These are phyloP conservation scores for Microplitis mediator DNA, from an alignment of 1,140 invertebrate genomes.

Conservation along the genomic window DNA sequence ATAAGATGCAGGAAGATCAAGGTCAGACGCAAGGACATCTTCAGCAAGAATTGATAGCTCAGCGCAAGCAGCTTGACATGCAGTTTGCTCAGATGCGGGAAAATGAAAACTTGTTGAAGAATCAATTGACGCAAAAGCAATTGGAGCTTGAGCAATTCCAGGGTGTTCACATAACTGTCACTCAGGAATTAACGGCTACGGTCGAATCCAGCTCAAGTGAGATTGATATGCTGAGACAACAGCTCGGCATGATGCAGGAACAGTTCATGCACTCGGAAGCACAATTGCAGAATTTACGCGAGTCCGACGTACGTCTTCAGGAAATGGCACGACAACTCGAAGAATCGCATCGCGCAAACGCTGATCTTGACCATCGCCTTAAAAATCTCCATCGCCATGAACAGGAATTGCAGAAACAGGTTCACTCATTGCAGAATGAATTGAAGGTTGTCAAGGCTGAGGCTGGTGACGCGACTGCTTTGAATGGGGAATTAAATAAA, in stretches of 20 bases:
- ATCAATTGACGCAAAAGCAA: slow-evolving; percentile 62
- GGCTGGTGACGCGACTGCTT: slow-evolving; percentile 40
- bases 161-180: slow-evolving; percentile 55
- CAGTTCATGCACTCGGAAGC: slow-evolving; percentile 53
- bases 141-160: slow-evolving; percentile 63
- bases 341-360: slow-evolving; percentile 63
- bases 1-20: slow-evolving; percentile 65
- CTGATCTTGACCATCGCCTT: slow-evolving; percentile 64
- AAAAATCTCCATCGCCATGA: slow-evolving; percentile 56
- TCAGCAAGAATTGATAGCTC: slow-evolving; percentile 60
- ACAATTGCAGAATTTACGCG: slow-evolving; percentile 51
- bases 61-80: slow-evolving; percentile 64
- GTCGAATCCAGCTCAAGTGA: slow-evolving; percentile 57
- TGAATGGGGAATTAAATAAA: slow-evolving; percentile 47
- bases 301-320: slow-evolving; percentile 42
- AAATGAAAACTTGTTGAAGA: slow-evolving; percentile 60
- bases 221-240: slow-evolving; percentile 57
- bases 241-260: slow-evolving; percentile 59
- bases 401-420: slow-evolving; percentile 55
- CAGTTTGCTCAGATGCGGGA: slow-evolving; percentile 61
- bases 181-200: slow-evolving; percentile 60
- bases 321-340: slow-evolving; percentile 67
- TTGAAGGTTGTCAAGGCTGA: slow-evolving; percentile 46
- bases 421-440: slow-evolving; percentile 50
- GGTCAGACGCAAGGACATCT: slow-evolving; percentile 60